phyloP scores from a whole-genome alignment of 92 coral and sea anemone species.

The Heteractis magnifica region DNA sequence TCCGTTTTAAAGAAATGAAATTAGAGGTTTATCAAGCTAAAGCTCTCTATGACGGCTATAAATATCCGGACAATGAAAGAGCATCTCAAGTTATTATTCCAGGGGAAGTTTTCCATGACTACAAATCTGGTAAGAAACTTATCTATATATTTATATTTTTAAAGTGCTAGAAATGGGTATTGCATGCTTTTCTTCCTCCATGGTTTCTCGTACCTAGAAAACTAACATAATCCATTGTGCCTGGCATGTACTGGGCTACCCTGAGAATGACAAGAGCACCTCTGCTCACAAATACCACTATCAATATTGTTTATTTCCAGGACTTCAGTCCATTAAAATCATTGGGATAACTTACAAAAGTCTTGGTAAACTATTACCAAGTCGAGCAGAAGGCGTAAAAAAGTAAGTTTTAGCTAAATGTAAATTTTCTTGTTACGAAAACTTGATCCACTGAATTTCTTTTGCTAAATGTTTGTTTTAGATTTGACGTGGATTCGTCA shows the following conservation, averaged over 20 bases:
- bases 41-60: constrained; percentile 40
- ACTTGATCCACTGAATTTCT: not conserved
- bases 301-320: constrained; percentile 29
- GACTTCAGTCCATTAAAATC: constrained; percentile 43
- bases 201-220: no score
- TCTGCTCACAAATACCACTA: not conserved
- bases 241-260: no score
- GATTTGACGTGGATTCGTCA: constrained; percentile 67
- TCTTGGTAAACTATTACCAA: constrained; percentile 72
- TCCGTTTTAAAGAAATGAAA: constrained; percentile 43
- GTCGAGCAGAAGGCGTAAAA: constrained; percentile 69
- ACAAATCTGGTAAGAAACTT: constrained; percentile 37
- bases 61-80: constrained; percentile 42
- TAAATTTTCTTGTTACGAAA: not conserved
- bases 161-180: not conserved
- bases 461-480: not conserved
- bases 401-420: constrained; percentile 41
- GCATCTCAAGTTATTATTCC: constrained; percentile 54
- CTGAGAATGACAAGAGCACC: no score
- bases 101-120: constrained; percentile 52
- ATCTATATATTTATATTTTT: not conserved
- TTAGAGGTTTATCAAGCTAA: constrained; percentile 52
- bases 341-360: constrained; percentile 59
- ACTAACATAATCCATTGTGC: no score
- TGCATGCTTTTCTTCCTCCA: not conserved